Evolutionary conservation across 2,113 vertebrate species (phyloP), one percentile per base, ranked within the genome.

Genomic region (Megaceryle maxima): DNA sequence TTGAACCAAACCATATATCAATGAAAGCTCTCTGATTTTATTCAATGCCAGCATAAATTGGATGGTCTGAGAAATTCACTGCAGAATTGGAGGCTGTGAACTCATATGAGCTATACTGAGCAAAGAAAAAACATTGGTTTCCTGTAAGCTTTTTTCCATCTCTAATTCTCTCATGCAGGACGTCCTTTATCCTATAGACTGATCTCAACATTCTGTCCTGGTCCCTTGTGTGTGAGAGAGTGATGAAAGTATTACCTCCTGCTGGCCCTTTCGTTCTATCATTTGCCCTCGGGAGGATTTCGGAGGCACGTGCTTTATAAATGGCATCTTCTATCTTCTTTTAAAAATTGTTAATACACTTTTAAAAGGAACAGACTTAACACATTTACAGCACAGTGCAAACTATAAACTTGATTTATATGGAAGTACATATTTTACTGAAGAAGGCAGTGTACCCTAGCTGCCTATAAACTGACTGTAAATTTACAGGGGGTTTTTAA

Each of bases 351-450:
- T 89, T 95, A 94, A 93, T 94, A 80, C 29, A 48, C 83, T 92
- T 91, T 87, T 92, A 83, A 91, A 91, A 73, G 57, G 84, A 96
- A 77, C 83, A 95, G 39, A 26, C 48, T 86, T 95, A 93, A 57
- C 70, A 91, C 74, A 74, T 92, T 93, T 95, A 85, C 90, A 88
- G 80, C 72, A 63, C 70, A 4, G 3, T 90, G 43, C 70, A 78
- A 95, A 68, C 70, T 60, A 75, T 96, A 95, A 95, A 96, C 73
- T 83, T 91, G 92, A 96, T 97, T 95, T 96, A 93, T 96, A 44
- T 66, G 25, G 73, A 93, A 87, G 67, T 76, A 88, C 60, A 46
- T 92, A 66, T 92, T 96, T 96, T 96, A 88, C 78, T 88, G 82
- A 60, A 79, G 89, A 68, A 91, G 79, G 33, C 83, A 83, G 44